These are phyloP conservation scores for Oreotrochilus melanogaster DNA, from an alignment of 2,113 vertebrate species.

Conservation along the genomic window DNA sequence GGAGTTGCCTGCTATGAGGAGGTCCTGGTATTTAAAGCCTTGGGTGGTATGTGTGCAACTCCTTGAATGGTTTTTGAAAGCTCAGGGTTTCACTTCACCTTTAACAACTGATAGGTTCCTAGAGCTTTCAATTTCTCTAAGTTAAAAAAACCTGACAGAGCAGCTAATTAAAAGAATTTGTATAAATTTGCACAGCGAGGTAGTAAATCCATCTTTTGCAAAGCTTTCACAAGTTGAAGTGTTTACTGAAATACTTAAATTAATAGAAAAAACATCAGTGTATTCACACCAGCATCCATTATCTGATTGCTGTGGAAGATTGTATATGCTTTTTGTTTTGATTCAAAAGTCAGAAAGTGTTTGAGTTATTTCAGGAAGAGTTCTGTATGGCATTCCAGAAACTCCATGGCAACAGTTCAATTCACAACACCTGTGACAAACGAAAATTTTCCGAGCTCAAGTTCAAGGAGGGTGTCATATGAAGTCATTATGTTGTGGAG, in stretches of 20 bases:
- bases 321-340: background rate
- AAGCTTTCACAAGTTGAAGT: background rate
- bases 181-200: background rate
- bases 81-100: too few species aligned
- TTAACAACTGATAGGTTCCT: background rate
- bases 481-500: background rate
- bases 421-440: background rate
- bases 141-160: background rate
- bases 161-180: background rate
- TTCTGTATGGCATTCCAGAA: background rate
- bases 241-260: background rate
- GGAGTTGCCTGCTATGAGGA: too few species aligned
- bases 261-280: background rate
- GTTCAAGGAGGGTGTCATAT: constrained; percentile 27
- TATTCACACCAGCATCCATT: background rate
- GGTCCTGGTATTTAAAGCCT: too few species aligned
- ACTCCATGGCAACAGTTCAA: constrained; percentile 41
- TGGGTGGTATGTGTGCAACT: too few species aligned
- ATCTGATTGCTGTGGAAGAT: background rate
- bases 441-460: background rate
- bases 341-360: constrained; percentile 20
- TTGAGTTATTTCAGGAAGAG: background rate
- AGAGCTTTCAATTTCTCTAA: background rate
- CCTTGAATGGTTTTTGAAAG: too few species aligned
- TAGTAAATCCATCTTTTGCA: background rate